Base-by-base conservation (phyloP, 1,140 invertebrate genomes). In the Epicauta chinensis region DNA sequence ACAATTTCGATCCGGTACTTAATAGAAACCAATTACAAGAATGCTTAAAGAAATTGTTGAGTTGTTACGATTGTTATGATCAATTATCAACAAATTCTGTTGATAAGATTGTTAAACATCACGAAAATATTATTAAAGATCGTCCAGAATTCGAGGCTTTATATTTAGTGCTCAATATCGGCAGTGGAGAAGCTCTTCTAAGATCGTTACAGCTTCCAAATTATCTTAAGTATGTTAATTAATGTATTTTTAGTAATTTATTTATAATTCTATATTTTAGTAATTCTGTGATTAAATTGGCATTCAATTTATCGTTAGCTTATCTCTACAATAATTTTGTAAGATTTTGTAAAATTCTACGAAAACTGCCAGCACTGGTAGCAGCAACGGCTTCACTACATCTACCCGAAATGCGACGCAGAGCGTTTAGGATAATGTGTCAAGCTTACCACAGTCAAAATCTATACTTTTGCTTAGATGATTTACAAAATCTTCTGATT, bases 21-120 rank as follows among this genome's bases (percentile, higher is more conserved):
- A 82, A 82, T 56, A 66, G 73, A 36, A 73, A 77, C 56, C 79
- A 82, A 59, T 60, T 82, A 35, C 12, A 75, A 47, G 81, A 82
- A 58, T 82, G 80, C 41, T 65, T 82, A 0, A 78, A 78, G 52
- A 69, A 72, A 11, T 60, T 81, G 3, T 62, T 81, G 0, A 59
- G 62, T n/a, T 69, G 78, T 3, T 82, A 86, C 64, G 76, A 79
- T 52, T 61, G 76, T 40, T 65, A 60, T 35, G 30, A 48, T 12
- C 53, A 39, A 31, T n/a, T 30, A 32, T 16, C 17, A 41, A 41
- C 38, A 42, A 46, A 16, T 49, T 48, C 16, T 9, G 34, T 41
- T 14, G 40, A 3, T 23, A 7, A 23, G 7, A 23, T 23, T 3
- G 7, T 5, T 23, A 23, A 23, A 23, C 2, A 23, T 23, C 4